These are phyloP conservation scores for Deilephila porcellus DNA, from an alignment of 2,888 invertebrate genomes.

Conservation along the genomic window DNA sequence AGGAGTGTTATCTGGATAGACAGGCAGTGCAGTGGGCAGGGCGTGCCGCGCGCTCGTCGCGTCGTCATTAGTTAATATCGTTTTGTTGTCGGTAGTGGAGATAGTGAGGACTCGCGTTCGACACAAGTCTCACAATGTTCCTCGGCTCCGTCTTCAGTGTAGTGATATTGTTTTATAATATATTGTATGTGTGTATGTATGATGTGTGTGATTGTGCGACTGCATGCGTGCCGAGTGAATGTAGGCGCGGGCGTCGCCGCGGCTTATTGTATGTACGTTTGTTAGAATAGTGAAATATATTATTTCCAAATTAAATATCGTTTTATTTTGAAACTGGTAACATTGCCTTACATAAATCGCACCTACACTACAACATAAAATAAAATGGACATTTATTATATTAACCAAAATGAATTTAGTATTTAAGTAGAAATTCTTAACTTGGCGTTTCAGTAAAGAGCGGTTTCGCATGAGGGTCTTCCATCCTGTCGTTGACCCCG, in stretches of 20 bases:
- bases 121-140: background rate
- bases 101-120: no score
- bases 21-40: background rate
- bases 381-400: background rate
- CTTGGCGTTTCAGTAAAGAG: conserved; percentile 11
- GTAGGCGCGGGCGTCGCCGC: conserved; percentile 32
- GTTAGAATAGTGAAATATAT: conserved; percentile 43
- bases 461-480: conserved; percentile 57
- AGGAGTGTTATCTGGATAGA: no score
- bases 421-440: background rate
- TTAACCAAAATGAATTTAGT: background rate
- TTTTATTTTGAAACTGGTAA: conserved; percentile 21
- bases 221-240: conserved; percentile 22
- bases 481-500: conserved; percentile 52
- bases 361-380: background rate
- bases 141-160: conserved; percentile 24
- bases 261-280: conserved; percentile 40
- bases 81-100: no score
- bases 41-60: no score
- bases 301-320: conserved; percentile 36
- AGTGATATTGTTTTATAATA: conserved; percentile 32
- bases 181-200: conserved; percentile 29
- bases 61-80: background rate
- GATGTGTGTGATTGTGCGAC: conserved; percentile 31
- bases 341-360: background rate